These are phyloP conservation scores for Seriola aureovittata DNA, from an alignment of 2,113 vertebrate genomes.

Conservation along the genomic window DNA sequence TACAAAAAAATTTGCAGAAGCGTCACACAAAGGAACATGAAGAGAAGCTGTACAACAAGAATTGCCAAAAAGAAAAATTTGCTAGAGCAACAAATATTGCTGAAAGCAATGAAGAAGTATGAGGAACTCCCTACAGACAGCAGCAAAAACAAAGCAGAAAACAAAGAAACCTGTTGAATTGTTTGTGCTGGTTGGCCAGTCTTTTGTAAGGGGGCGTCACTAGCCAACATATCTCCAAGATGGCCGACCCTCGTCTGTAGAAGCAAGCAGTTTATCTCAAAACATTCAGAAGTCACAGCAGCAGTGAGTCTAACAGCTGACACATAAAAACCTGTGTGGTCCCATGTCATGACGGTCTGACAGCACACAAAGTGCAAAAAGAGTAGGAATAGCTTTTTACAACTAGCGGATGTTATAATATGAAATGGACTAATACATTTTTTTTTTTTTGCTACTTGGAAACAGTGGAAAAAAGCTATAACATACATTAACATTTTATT, in stretches of 20 bases:
- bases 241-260: background rate
- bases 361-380: background rate
- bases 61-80: background rate
- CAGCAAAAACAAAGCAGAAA: background rate
- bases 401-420: background rate
- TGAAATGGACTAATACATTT: background rate
- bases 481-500: background rate
- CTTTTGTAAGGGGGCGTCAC: background rate
- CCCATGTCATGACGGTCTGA: background rate
- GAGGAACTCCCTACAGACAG: background rate
- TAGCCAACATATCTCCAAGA: background rate
- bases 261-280: background rate
- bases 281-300: background rate
- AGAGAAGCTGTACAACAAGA: background rate
- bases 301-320: background rate
- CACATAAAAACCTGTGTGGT: background rate
- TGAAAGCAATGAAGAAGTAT: background rate
- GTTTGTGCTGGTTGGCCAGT: background rate
- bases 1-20: background rate
- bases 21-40: background rate
- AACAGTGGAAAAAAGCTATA: background rate
- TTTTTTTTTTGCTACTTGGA: background rate
- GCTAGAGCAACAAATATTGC: background rate
- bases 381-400: background rate
- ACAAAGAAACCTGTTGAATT: background rate